Base-by-base conservation (phyloP, 1,140 invertebrate species). In the Aphaenogaster floridana region DNA sequence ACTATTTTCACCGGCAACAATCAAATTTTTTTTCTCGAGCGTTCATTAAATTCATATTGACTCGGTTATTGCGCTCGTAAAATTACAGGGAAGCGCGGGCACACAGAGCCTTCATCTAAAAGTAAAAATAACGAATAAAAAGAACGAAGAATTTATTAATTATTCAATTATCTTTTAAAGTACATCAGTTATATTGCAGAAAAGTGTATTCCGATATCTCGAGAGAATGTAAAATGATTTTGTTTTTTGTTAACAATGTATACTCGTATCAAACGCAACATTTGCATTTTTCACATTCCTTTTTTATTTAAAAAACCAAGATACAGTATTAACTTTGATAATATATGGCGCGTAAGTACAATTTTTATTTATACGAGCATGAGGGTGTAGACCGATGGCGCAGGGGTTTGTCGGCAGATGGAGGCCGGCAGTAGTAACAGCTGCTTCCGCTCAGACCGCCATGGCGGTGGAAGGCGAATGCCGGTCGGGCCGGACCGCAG, bases 361-460 rank as follows among this genome's bases (percentile, higher is more conserved):
- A 28, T 69, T 57, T 34, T 45, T 34, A 71, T 57, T 57, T 42
- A 28, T 17, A 66, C 28, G 15, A 81, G 7, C 11, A 57, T 13
- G 69, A 63, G 21, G 45, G 42, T 72, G 13, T 34, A 45, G 68
- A 17, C 15, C 42, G 39, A 48, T 74, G 21, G 68, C 17, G 42
- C 28, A 21, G 28, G 7, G 68, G 11, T 42, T 34, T 7, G 15
- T 13, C 9, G 78, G 34, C 36, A 69, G 2, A 13, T 9, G 8
- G 34, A 68, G 13, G 45, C 45, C 42, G 34, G 5, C 74, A 66
- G 36, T 54, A 57, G 83, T 86, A 86, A 86, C 42, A 76, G 36
- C 48, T 79, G 63, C 17, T 74, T 77, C 21, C 45, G 59, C 9
- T 86, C 63, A 45, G 59, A 78, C 68, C 15, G 52, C 15, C 39